Conservation (phyloP, 2,888 invertebrate genomes). For the Oscheius sp. region DNA sequence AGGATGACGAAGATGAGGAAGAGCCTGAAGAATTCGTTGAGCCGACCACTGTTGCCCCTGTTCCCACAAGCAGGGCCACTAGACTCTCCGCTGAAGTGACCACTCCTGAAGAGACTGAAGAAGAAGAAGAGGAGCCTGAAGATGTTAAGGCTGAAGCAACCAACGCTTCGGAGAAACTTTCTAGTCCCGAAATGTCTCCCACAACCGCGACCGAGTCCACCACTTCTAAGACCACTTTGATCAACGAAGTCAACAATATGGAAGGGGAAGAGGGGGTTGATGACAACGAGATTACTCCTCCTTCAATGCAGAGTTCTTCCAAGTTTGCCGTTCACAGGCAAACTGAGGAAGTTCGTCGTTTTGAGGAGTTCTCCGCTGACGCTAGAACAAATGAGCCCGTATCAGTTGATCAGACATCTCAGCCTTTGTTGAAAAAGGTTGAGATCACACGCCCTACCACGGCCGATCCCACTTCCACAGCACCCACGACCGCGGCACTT, state of each 20-base stretch:
- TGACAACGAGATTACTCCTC: slow-evolving; percentile 35
- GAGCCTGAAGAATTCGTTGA: slow-evolving; percentile 39
- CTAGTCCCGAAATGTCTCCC: slow-evolving; percentile 1
- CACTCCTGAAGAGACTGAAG: not conserved
- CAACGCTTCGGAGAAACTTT: slow-evolving; percentile 6
- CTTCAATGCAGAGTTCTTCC: slow-evolving; percentile 34
- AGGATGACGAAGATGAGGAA: slow-evolving; percentile 25
- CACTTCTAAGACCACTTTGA: slow-evolving; percentile 33
- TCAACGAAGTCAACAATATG: slow-evolving; percentile 23
- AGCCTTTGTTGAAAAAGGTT: slow-evolving; percentile 18
- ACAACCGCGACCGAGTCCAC: not conserved
- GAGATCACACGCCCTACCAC: slow-evolving; percentile 36
- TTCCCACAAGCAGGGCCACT: slow-evolving; percentile 13
- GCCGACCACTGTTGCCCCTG: slow-evolving; percentile 1
- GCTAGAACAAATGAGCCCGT: slow-evolving; percentile 10
- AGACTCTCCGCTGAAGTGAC: slow-evolving; percentile 5
- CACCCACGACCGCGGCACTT: slow-evolving; percentile 34
- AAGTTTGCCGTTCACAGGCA: slow-evolving; percentile 34
- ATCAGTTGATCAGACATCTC: not conserved
- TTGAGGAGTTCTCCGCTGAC: slow-evolving; percentile 30
- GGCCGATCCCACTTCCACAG: slow-evolving; percentile 22
- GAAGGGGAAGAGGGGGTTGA: slow-evolving; percentile 36
- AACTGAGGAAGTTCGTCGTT: slow-evolving; percentile 28
- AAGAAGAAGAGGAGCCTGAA: slow-evolving; percentile 7
- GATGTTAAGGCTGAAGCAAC: slow-evolving; percentile 35